Conservation (phyloP, 1,140 invertebrate genomes). For the Holotrichia oblita region DNA sequence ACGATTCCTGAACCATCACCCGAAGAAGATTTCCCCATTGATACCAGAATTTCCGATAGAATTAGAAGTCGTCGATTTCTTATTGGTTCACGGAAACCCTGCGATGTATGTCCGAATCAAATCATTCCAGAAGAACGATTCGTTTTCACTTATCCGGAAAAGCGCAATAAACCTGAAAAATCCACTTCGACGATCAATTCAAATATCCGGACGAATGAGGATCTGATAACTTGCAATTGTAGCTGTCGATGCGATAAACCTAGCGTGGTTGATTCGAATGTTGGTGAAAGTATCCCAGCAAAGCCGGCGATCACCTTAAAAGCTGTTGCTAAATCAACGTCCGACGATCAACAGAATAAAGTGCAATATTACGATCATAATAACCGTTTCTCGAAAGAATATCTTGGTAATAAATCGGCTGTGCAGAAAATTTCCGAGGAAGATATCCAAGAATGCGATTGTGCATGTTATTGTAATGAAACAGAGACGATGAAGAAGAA, state of each 20-base stretch:
- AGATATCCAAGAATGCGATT: constrained; percentile 43
- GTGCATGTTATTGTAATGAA: constrained; percentile 47
- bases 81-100: neutral
- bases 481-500: constrained; percentile 42
- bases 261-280: neutral
- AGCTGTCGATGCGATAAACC: neutral
- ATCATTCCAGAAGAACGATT: neutral
- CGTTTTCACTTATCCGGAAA: neutral
- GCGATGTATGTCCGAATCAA: neutral
- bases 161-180: neutral
- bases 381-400: constrained; percentile 45
- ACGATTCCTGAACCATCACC: neutral
- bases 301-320: constrained; percentile 43
- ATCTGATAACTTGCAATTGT: neutral
- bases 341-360: constrained; percentile 18
- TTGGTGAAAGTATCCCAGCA: neutral
- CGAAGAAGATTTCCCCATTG: neutral
- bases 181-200: neutral
- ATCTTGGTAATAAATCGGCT: neutral
- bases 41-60: constrained; percentile 54
- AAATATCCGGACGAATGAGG: neutral
- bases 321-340: neutral
- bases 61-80: constrained; percentile 49
- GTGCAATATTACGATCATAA: constrained; percentile 50
- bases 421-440: constrained; percentile 46